phyloP scores from a whole-genome alignment of 2,888 invertebrate genomes.

The Timandra comae region DNA sequence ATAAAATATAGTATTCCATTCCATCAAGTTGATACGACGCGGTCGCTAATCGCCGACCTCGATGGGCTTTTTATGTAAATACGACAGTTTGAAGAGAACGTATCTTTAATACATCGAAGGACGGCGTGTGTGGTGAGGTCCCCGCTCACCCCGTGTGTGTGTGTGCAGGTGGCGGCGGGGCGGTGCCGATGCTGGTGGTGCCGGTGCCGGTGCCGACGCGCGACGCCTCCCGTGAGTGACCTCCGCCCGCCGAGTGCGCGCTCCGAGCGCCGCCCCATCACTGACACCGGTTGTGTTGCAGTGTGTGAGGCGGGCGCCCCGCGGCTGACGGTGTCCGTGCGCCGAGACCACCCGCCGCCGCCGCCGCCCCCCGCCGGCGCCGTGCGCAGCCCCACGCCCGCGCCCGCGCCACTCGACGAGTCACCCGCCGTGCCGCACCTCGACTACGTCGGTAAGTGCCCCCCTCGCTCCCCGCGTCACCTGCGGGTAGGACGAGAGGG shows the following conservation, averaged over 20 bases:
- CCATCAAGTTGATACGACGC: not conserved
- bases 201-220: conserved; percentile 35
- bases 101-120: no score
- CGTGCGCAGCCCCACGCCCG: not conserved
- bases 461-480: not conserved
- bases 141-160: not conserved
- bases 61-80: not conserved
- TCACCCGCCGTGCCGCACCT: conserved; percentile 6
- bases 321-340: not conserved
- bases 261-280: not conserved
- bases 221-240: conserved; percentile 2
- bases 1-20: not conserved
- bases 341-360: not conserved
- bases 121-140: not conserved
- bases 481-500: no score
- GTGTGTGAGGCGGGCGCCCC: not conserved
- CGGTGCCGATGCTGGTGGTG: conserved; percentile 37
- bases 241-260: not conserved
- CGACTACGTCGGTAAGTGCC: conserved; percentile 10
- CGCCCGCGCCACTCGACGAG: not conserved
- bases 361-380: not conserved
- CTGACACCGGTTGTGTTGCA: conserved; percentile 4
- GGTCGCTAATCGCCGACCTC: not conserved
- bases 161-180: conserved; percentile 14
- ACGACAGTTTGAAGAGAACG: no score